phyloP scores from a whole-genome alignment of 1,140 invertebrate species.

The Myzus persicae region DNA sequence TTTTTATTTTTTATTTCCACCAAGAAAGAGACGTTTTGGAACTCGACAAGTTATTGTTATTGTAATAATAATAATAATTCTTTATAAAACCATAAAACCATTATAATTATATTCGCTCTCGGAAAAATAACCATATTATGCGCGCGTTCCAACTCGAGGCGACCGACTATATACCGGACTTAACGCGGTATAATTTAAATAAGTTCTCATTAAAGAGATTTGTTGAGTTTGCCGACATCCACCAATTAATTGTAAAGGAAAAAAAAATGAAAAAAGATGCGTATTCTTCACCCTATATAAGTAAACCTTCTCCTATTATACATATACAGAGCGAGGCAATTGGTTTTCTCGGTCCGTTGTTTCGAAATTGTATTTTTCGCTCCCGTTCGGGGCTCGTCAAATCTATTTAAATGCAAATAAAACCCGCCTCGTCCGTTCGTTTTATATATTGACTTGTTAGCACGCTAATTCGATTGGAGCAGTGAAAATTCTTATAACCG shows the following conservation, averaged over 20 bases:
- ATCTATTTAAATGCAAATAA: slow-evolving; percentile 54
- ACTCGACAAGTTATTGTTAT: slow-evolving; percentile 18
- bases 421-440: neutral
- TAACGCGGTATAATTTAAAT: slow-evolving; percentile 27
- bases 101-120: neutral
- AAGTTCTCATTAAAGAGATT: slow-evolving; percentile 48
- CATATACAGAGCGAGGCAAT: neutral
- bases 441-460: slow-evolving; percentile 50
- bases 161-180: neutral
- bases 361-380: slow-evolving; percentile 26
- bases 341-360: slow-evolving; percentile 36
- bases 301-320: neutral
- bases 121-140: slow-evolving; percentile 41
- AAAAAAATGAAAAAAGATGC: neutral
- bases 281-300: neutral
- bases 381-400: neutral
- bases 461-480: neutral
- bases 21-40: neutral
- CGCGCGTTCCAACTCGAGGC: neutral
- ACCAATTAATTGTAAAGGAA: slow-evolving; percentile 30
- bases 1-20: neutral
- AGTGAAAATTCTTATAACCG: neutral
- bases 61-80: neutral
- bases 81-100: slow-evolving; percentile 31
- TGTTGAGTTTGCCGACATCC: neutral